Evolutionary conservation across 2,113 vertebrate genomes (phyloP).

Genomic region (Calyptomena viridis): DNA sequence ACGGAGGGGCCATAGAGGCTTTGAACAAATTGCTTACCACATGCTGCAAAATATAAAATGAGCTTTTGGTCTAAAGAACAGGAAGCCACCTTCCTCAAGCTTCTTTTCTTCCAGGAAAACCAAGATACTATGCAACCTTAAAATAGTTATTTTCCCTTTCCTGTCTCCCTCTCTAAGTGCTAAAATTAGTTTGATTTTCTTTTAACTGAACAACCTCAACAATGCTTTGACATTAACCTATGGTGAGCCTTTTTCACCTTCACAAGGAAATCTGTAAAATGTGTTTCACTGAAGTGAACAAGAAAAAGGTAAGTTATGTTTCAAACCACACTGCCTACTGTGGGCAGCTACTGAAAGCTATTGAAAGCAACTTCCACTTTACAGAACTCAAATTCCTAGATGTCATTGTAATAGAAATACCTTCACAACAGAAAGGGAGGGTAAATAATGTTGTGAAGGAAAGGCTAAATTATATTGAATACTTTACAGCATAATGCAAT

Average conservation of each 20-base stretch:
- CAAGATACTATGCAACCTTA: background rate
- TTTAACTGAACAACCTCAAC: background rate
- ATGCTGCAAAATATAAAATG: background rate
- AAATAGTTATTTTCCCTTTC: background rate
- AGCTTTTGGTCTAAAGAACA: slow-evolving; percentile 8
- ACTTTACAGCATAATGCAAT: background rate
- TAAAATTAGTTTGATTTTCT: background rate
- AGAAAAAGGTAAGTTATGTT: background rate
- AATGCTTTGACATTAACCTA: background rate
- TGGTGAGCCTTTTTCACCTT: background rate
- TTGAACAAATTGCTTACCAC: background rate
- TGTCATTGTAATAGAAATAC: background rate
- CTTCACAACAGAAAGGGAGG: background rate
- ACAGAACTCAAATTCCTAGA: background rate
- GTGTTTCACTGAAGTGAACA: background rate
- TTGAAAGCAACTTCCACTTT: background rate
- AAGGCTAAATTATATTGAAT: background rate
- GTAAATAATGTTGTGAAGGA: background rate
- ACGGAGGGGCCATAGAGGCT: background rate
- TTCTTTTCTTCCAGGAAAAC: slow-evolving; percentile 43
- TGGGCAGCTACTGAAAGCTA: background rate
- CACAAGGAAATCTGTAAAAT: background rate
- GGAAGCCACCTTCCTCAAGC: slow-evolving; percentile 25
- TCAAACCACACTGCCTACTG: background rate
- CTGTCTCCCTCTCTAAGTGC: background rate